Evolutionary conservation across 2,888 invertebrate species (phyloP), one percentile per base, ranked within the genome.

Genomic region (Cistogaster globosa): DNA sequence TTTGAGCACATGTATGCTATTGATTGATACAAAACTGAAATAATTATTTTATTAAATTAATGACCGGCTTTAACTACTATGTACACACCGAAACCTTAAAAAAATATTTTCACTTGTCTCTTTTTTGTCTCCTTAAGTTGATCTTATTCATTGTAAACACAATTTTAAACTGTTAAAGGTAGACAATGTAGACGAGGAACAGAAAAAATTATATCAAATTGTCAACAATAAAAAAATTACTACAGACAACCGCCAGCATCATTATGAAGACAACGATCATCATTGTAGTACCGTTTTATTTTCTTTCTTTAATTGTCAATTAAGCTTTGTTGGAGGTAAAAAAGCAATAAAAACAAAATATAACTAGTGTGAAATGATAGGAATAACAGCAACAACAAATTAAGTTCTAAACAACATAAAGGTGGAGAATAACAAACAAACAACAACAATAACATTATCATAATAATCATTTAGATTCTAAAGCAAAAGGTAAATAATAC

Each of bases 261-360:
- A 65, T 57, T 26, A 55, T 48, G 20, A 65, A 57, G 32, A 51
- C 42, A 78, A 60, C 48, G 53, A 72, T 62, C 74, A 76, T 53
- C 71, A 77, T 62, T 22, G 32, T 48, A 57, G 36, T 72, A 77
- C 71, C 32, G 57, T 77, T 77, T 65, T 51, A 71, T 58, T 77
- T 65, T 53, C 26, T 69, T 72, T 76, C 72, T 80, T 81, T 74
- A 77, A 77, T 80, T 80, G 80, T 63, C 84, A 84, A 74, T 81
- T 84, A 84, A 84, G 77, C 81, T 81, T 81, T 84, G 84, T 74
- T 84, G 84, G 81, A 81, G 84, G 81, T 74, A 84, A 62, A 42
- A 42, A 42, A 42, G 81, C 72, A 75, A 36, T 6, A 68, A 51
- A 9, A 68, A 68, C 55, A 69, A 57, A 53, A 78, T 32, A 36